Percentiles rank a stretch among this genome's conserved stretches.
phyloP scores from a whole-genome alignment of 2,888 invertebrate species.

The Heteromyza rotundicornis region DNA sequence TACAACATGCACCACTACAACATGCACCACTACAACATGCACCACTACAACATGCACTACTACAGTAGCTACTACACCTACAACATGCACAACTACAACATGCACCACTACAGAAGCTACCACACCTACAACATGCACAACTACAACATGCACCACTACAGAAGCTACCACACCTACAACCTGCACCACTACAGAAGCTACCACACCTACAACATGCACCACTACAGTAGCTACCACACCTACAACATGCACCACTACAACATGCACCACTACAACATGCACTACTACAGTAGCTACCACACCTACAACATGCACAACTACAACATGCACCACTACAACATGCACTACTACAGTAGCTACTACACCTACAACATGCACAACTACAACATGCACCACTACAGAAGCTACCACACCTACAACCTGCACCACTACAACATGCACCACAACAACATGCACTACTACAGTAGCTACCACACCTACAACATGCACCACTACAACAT shows the following conservation, averaged over 20 bases:
- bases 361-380: conserved; percentile 16
- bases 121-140: conserved; percentile 17
- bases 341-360: conserved; percentile 20
- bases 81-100: conserved; percentile 16
- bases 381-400: conserved; percentile 17
- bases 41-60: conserved; percentile 9
- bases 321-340: conserved; percentile 21
- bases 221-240: conserved; percentile 6
- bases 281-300: conserved; percentile 20
- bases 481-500: conserved; percentile 16
- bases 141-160: not conserved
- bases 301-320: conserved; percentile 9
- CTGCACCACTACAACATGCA: conserved; percentile 10
- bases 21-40: conserved; percentile 3
- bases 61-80: not conserved
- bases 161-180: too few relatives aligned
- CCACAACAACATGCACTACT: conserved; percentile 5
- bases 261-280: conserved; percentile 1
- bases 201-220: conserved; percentile 10
- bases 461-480: not conserved
- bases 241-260: not conserved
- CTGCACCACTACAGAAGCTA: not conserved
- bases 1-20: conserved; percentile 19
- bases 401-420: conserved; percentile 13
- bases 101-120: conserved; percentile 14